phyloP scores from a whole-genome alignment of 1,140 invertebrate species.

The Diachasma alloeum region DNA sequence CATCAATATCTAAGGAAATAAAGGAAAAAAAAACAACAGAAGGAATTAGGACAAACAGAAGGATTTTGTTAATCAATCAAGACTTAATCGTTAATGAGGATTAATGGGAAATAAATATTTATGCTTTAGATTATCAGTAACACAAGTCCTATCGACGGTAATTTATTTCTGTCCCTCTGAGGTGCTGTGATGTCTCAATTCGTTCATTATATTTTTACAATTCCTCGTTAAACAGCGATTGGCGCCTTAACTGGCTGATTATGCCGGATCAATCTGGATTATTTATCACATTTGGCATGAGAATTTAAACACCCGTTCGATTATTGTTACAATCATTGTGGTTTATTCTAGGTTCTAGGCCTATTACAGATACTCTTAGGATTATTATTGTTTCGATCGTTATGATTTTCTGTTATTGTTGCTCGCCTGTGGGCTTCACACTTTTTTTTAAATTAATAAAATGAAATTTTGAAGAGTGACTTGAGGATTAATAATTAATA shows the following conservation, averaged over 20 bases:
- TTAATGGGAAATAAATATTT: not conserved
- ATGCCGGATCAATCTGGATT: not conserved
- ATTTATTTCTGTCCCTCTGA: not conserved
- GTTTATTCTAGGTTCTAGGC: not conserved
- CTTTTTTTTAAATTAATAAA: no score
- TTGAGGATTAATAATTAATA: no score
- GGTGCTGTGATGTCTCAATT: no score
- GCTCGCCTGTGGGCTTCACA: no score
- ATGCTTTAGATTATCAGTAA: not conserved
- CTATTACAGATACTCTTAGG: no score
- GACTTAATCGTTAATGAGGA: not conserved
- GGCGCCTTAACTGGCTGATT: no score
- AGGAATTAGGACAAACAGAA: not conserved
- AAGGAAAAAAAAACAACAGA: slow-evolving; percentile 17
- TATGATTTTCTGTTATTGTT: no score
- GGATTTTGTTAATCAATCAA: not conserved
- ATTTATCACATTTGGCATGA: slow-evolving; percentile 27
- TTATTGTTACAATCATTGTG: slow-evolving; percentile 15
- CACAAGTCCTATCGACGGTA: not conserved
- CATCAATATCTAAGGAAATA: slow-evolving; percentile 30
- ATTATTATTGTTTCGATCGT: no score
- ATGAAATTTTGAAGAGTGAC: no score
- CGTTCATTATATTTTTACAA: no score
- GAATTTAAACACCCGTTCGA: slow-evolving; percentile 26
- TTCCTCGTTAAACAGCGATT: no score